Base-by-base conservation (phyloP, 2,797 vertebrate genomes). In the Cynodonichthys magdalenae region DNA sequence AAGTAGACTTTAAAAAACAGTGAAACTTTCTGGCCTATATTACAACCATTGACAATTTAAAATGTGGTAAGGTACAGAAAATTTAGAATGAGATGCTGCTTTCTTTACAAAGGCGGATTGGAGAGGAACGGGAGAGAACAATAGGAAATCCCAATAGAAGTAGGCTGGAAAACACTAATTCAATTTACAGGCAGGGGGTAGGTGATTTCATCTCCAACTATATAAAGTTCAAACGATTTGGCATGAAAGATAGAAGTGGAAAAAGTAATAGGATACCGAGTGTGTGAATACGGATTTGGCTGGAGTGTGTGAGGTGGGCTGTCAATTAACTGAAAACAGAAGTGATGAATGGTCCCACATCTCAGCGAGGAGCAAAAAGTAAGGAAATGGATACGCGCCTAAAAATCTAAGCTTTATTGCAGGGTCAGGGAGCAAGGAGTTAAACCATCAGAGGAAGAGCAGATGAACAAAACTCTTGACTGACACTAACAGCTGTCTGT, bases 271-370 rank as follows among this genome's bases (percentile, higher is more conserved):
- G 68, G 49, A 80, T 66, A 79, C 47, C 0, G 6, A 48, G 67
- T 29, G 39, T 59, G 50, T 47, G 42, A 49, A 31, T 59, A 41
- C 14, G 46, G 62, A 24, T 45, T 49, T 56, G 59, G 59, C 27
- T n/a, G 19, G 20, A 44, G 10, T 1, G 18, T 5, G 7, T 48
- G 42, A 42, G 54, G 31, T 31, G 39, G 59, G 50, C 47, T 77
- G 79, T 78, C 75, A 87, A 85, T 87, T 85, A 89, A 69, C 66
- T 29, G 68, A 46, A 63, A 50, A 19, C 47, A 68, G 63, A 66
- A 46, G 60, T 76, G 77, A 85, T 81, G 69, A 79, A 83, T 80
- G 69, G 36, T 46, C 29, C 59, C 48, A 51, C 44, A 60, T 81
- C 60, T 70, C 36, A 48, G 59, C 41, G 20, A 31, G 48, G 73